A percentile compares a stretch with the other conserved stretches of the same genome.
phyloP scores from a whole-genome alignment of 2,113 vertebrate genomes.

The Herpetotheres cachinnans region DNA sequence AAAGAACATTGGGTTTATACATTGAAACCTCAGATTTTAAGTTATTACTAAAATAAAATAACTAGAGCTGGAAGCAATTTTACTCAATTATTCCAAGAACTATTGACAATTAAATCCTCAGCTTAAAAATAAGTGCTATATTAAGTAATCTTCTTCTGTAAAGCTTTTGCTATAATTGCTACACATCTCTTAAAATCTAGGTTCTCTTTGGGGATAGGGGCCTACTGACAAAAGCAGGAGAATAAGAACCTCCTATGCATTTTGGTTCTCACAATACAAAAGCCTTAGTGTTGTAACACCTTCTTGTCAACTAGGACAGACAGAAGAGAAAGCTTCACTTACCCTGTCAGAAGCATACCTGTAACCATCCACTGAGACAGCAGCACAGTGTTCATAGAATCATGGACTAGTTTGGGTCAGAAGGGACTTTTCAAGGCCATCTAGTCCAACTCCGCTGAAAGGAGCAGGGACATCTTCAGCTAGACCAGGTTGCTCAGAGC shows the following conservation, averaged over 20 bases:
- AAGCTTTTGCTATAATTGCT: neutral
- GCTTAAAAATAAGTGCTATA: neutral
- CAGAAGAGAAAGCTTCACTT: neutral
- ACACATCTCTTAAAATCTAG: neutral
- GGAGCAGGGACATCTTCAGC: neutral
- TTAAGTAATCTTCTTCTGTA: neutral
- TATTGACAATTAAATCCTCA: neutral
- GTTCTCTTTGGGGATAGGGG: neutral
- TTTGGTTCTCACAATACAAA: neutral
- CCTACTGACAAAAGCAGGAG: neutral
- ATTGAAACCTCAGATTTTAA: neutral
- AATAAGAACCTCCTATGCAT: neutral
- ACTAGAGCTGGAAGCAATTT: neutral
- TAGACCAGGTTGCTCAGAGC: neutral
- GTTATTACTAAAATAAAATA: neutral
- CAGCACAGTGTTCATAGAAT: neutral
- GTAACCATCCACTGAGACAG: neutral
- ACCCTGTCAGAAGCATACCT: neutral
- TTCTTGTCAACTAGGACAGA: neutral
- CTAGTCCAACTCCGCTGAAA: neutral
- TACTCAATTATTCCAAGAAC: neutral
- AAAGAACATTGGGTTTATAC: neutral
- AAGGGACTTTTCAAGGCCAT: neutral
- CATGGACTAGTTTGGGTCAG: too few species aligned
- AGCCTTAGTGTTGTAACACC: neutral